These are phyloP conservation scores for Hassar affinis DNA, from an alignment of 2,113 vertebrate species.

Conservation along the genomic window DNA sequence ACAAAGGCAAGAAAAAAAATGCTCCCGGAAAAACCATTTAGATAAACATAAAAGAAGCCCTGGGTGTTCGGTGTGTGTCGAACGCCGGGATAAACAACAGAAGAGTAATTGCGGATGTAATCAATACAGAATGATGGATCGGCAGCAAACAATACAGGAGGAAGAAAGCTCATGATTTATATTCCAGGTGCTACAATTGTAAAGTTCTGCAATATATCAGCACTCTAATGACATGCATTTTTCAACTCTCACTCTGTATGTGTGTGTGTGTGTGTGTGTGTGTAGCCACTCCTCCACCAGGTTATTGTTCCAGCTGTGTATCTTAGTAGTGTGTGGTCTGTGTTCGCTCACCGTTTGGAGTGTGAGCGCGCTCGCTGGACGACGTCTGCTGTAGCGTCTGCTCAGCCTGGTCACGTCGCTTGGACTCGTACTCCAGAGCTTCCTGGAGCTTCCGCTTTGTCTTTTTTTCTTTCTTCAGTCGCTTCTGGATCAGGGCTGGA, in stretches of 20 bases:
- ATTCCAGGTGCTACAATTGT: constrained; percentile 17
- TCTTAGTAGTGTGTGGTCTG: neutral
- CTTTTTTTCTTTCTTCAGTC: constrained; percentile 90
- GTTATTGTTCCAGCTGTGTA: constrained; percentile 9
- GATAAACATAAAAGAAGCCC: neutral
- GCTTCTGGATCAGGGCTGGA: constrained; percentile 86
- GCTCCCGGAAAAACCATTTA: neutral
- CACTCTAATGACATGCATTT: constrained; percentile 13
- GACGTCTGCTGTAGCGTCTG: constrained; percentile 83
- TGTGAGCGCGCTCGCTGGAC: constrained; percentile 77
- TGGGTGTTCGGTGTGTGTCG: neutral
- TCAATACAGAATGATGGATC: constrained; percentile 26
- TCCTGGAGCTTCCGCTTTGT: constrained; percentile 89
- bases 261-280: neutral
- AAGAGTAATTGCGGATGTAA: neutral
- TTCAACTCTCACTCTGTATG: neutral
- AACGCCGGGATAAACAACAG: constrained; percentile 10
- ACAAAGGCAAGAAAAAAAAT: no score
- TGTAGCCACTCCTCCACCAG: constrained; percentile 1
- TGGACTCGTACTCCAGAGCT: constrained; percentile 86
- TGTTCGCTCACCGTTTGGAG: constrained; percentile 76
- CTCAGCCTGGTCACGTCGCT: constrained; percentile 83
- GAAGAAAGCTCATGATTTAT: constrained; percentile 16
- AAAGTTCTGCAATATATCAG: constrained; percentile 16
- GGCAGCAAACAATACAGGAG: constrained; percentile 12